Percentiles rank a stretch among this genome's conserved stretches.
These are phyloP conservation scores for Charaxes varanes DNA, from an alignment of 1,140 invertebrate species.

Conservation along the genomic window DNA sequence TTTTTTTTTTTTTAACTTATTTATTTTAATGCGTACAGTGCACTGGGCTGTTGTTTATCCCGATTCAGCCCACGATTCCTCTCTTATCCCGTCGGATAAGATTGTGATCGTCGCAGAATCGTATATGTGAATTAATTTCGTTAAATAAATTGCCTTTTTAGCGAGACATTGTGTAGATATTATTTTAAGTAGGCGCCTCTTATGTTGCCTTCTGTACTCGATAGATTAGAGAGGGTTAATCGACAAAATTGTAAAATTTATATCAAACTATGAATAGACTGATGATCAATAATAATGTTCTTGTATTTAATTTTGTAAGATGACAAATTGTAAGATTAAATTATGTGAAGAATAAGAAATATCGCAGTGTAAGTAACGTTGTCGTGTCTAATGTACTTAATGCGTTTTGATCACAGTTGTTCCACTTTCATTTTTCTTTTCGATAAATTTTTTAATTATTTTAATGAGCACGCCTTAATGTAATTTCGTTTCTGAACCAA, in stretches of 20 bases:
- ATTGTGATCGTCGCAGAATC: slow-evolving; percentile 27
- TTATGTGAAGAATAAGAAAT: slow-evolving; percentile 60
- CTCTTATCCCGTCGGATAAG: slow-evolving; percentile 20
- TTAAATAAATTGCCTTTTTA: slow-evolving; percentile 53
- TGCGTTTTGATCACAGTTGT: slow-evolving; percentile 56
- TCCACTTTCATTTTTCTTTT: slow-evolving; percentile 72
- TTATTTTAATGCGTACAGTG: slow-evolving; percentile 52
- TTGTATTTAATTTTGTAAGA: slow-evolving; percentile 73
- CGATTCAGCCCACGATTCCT: slow-evolving; percentile 17
- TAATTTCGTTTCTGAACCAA: slow-evolving; percentile 43
- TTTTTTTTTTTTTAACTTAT: slow-evolving; percentile 70
- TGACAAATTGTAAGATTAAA: slow-evolving; percentile 71
- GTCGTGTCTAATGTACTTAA: slow-evolving; percentile 64
- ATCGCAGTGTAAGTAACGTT: slow-evolving; percentile 37
- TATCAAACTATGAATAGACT: slow-evolving; percentile 73
- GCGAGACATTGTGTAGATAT: slow-evolving; percentile 53
- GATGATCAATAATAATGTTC: slow-evolving; percentile 73
- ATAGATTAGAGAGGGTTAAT: slow-evolving; percentile 64
- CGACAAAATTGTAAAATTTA: slow-evolving; percentile 72
- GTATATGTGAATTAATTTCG: slow-evolving; percentile 45
- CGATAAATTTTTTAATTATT: slow-evolving; percentile 30
- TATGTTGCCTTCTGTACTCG: slow-evolving; percentile 64
- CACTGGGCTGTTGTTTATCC: slow-evolving; percentile 24
- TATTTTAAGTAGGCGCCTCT: slow-evolving; percentile 50
- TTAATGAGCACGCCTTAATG: slow-evolving; percentile 32